phyloP scores from a whole-genome alignment of 92 coral and sea anemone species.

The Phenganax stokvisi region DNA sequence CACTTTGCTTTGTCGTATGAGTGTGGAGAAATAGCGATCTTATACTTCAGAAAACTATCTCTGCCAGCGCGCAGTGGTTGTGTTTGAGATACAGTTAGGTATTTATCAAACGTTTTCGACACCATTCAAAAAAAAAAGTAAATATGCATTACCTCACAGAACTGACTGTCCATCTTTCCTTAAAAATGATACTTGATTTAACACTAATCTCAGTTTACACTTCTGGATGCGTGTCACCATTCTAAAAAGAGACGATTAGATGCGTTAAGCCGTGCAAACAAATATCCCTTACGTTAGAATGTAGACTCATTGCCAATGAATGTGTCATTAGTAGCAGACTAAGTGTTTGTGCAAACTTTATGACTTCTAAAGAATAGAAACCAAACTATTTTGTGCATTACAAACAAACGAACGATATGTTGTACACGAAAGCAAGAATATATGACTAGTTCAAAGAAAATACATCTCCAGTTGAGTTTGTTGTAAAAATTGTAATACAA shows the following conservation, averaged over 20 bases:
- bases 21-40: not conserved
- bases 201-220: too few species aligned
- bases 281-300: not conserved
- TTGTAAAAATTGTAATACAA: not conserved
- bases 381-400: not conserved
- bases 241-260: not conserved
- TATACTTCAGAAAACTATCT: not conserved
- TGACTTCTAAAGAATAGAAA: constrained; percentile 16
- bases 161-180: too few species aligned
- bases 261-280: constrained; percentile 1
- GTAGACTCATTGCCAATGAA: constrained; percentile 1
- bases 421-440: not conserved
- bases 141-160: too few species aligned
- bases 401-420: not conserved
- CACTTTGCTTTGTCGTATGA: not conserved
- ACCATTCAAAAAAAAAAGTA: too few species aligned
- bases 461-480: not conserved
- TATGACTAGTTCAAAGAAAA: not conserved
- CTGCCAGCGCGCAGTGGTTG: not conserved
- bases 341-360: constrained; percentile 26
- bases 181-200: too few species aligned
- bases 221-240: not conserved
- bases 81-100: too few species aligned
- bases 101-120: too few species aligned
- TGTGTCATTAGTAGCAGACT: constrained; percentile 13